Conservation (phyloP, 2,797 vertebrate genomes). For the Notoglanidium macrostoma region DNA sequence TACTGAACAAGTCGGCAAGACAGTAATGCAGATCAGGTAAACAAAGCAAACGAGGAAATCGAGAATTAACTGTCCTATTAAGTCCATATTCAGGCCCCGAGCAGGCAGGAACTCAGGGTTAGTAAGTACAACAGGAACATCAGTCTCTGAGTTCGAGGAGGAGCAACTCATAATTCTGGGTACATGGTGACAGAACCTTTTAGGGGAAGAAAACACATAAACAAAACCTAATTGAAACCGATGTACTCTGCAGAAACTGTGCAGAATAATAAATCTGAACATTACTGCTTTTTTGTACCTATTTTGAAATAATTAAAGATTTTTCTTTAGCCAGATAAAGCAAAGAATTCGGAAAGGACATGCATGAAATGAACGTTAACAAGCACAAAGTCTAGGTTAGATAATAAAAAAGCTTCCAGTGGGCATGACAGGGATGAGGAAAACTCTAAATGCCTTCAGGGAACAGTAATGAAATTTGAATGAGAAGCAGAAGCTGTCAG, state of each 20-base stretch:
- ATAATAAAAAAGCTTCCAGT: constrained; percentile 16
- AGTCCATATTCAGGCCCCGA: neutral
- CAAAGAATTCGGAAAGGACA: neutral
- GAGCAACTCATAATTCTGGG: neutral
- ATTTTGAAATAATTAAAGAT: neutral
- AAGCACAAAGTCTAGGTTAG: constrained; percentile 21
- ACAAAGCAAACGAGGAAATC: neutral
- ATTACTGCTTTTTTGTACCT: neutral
- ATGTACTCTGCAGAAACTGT: neutral
- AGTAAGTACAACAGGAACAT: neutral
- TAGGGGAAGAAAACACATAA: neutral
- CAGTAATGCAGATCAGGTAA: neutral
- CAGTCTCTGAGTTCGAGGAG: neutral
- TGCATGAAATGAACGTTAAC: neutral
- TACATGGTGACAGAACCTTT: constrained; percentile 6
- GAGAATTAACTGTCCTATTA: neutral
- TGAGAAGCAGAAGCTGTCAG: constrained; percentile 34
- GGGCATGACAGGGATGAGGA: constrained; percentile 14
- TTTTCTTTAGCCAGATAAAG: neutral
- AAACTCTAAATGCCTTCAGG: constrained; percentile 26
- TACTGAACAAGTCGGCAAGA: neutral
- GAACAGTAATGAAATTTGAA: constrained; percentile 38
- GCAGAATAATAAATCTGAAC: neutral
- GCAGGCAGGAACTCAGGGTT: neutral
- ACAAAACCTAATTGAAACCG: neutral